phyloP scores from a whole-genome alignment of 2,797 vertebrate genomes.

The Acanthurus lineatus region DNA sequence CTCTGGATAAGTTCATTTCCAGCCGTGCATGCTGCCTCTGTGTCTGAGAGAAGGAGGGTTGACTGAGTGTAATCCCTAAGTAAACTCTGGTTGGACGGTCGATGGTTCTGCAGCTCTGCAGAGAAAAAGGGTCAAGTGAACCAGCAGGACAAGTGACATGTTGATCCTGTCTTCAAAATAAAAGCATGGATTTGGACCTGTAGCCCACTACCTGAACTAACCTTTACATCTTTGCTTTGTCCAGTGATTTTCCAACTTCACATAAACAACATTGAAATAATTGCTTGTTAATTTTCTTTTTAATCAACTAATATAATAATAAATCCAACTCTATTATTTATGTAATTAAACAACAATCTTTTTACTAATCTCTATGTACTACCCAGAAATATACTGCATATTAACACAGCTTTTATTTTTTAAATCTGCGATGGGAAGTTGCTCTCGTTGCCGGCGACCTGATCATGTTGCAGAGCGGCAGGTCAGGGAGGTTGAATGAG shows the following conservation, averaged over 20 bases:
- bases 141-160: neutral
- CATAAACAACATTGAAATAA: too few relatives aligned
- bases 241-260: too few relatives aligned
- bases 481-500: constrained; percentile 59
- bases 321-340: neutral
- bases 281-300: neutral
- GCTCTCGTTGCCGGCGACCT: neutral
- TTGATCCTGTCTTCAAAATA: constrained; percentile 47
- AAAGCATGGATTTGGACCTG: constrained; percentile 27
- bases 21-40: neutral
- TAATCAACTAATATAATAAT: neutral
- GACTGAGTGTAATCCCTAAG: constrained; percentile 37
- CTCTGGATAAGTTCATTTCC: neutral
- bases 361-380: neutral
- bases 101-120: constrained; percentile 17
- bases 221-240: too few relatives aligned
- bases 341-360: neutral
- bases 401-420: constrained; percentile 42
- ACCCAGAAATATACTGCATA: neutral
- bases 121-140: neutral
- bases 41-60: neutral
- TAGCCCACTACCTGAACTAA: too few relatives aligned
- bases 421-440: constrained; percentile 37
- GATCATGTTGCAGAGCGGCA: neutral
- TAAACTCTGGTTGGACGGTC: constrained; percentile 17